Conservation (phyloP, 2,888 invertebrate genomes). For the Agonopterix heracliana region DNA sequence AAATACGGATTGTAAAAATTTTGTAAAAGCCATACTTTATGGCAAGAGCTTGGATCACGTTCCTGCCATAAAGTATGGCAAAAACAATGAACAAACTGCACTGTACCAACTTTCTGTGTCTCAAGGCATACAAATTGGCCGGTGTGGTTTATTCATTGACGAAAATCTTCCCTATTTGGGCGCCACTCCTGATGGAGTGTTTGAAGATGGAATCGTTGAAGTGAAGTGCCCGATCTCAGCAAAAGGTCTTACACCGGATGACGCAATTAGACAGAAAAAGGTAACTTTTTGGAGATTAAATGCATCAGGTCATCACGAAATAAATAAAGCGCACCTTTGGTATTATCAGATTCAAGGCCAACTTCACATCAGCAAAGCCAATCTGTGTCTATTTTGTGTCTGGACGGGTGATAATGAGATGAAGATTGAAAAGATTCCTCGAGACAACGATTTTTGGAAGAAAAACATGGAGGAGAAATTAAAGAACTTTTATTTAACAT, state of each 20-base stretch:
- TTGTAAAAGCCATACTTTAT: conserved; percentile 4
- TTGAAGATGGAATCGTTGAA: conserved; percentile 8
- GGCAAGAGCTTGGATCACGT: conserved; percentile 3
- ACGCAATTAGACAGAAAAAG: neutral
- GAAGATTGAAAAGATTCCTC: conserved; percentile 8
- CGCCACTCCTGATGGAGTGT: conserved; percentile 13
- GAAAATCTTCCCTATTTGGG: conserved; percentile 6
- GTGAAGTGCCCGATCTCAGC: conserved; percentile 13
- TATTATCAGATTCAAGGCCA: conserved; percentile 12
- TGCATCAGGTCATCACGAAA: neutral
- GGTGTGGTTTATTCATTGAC: conserved; percentile 12
- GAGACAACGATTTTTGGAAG: conserved; percentile 12
- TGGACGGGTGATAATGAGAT: conserved; percentile 12
- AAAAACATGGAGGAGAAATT: conserved; percentile 7
- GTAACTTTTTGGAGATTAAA: neutral
- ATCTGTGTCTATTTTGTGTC: conserved; percentile 7
- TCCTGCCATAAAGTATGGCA: conserved; percentile 2
- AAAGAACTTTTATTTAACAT: conserved; percentile 5
- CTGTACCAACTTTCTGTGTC: neutral
- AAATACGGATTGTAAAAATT: neutral
- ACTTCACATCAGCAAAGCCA: conserved; percentile 7
- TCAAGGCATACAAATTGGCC: neutral
- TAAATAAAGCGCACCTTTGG: neutral
- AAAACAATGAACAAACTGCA: conserved; percentile 1
- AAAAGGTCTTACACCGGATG: conserved; percentile 6